phyloP scores from a whole-genome alignment of 2,888 invertebrate species.

The Halocaridina rubra region DNA sequence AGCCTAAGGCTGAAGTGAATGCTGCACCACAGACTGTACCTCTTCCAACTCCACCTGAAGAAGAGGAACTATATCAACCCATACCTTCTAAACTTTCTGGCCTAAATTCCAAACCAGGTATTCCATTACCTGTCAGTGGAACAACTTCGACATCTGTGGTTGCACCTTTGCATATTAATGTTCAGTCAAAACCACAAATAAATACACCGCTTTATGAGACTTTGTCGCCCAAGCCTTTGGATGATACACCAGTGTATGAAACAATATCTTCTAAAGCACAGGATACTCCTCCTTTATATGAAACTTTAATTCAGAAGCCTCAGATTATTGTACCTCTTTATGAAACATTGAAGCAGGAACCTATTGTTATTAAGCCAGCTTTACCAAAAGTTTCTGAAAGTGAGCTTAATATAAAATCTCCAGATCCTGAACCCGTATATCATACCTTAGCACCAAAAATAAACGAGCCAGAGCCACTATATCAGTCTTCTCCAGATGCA shows the following conservation, averaged over 20 bases:
- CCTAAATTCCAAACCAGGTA: background rate
- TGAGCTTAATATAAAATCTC: background rate
- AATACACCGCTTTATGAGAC: background rate
- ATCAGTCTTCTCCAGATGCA: slow-evolving; percentile 42
- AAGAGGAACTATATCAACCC: background rate
- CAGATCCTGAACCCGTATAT: slow-evolving; percentile 25
- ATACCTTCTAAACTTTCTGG: background rate
- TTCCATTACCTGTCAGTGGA: background rate
- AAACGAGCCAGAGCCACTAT: slow-evolving; percentile 20
- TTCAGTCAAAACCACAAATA: background rate
- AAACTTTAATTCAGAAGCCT: slow-evolving; percentile 5
- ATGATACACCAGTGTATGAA: slow-evolving; percentile 16
- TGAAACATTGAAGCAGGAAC: background rate
- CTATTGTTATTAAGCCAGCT: background rate
- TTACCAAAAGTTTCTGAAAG: slow-evolving; percentile 11
- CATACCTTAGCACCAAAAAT: slow-evolving; percentile 30
- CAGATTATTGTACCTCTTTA: slow-evolving; percentile 31
- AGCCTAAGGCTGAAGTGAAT: background rate
- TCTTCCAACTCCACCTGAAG: background rate
- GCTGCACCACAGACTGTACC: background rate
- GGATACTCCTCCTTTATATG: background rate
- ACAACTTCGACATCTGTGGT: background rate
- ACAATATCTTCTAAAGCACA: background rate
- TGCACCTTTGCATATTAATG: background rate
- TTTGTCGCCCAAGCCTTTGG: background rate